Evolutionary conservation across 2,797 vertebrate species (phyloP), one percentile per base, ranked within the genome.

Genomic region (Anabas testudineus): DNA sequence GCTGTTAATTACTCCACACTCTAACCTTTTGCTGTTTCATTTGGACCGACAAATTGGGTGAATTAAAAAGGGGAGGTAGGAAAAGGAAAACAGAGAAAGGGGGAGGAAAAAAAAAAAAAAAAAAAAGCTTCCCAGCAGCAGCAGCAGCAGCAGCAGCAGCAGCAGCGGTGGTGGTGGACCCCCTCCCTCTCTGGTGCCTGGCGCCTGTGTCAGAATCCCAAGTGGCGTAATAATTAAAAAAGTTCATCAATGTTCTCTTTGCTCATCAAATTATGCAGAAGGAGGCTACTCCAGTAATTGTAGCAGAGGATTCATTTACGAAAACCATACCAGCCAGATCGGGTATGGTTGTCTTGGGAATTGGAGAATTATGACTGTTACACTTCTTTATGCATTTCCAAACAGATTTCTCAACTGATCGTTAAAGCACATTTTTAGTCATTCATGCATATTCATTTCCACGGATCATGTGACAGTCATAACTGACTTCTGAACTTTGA

Each of bases 1-100:
- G 90, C 91, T 93, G 94, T 97, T 97, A 97, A 98, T 97, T 97
- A 97, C 93, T 89, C 75, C 93, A 95, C 92, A 88, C 90, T 94
- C 92, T 94, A 96, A 96, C 93, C 94, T 95, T 95, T 95, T 86
- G 91, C 91, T 96, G 92, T 96, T 97, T 97, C 93, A 96, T 96
- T 96, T 96, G 95, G 91, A 88, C 82, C 92, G 93, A 96, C 95
- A 97, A 96, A 97, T 95, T 96, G 95, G 93, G 93, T 90, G 90
- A 95, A 95, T 95, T 96, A 94, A 95, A 96, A 81, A 64, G 4
- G 75, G 71, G 60, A 72, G 73, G 78, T 30, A 53, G 69, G 58
- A 47, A 67, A 56, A 62, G 86, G 87, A 93, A 85, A 84, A 58
- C 76, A 86, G 36, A 70, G 41, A 66, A 62, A 57, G 45, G 13